These are phyloP conservation scores for Hyposmocoma kahamanoa DNA, from an alignment of 1,140 invertebrate genomes.

Conservation along the genomic window DNA sequence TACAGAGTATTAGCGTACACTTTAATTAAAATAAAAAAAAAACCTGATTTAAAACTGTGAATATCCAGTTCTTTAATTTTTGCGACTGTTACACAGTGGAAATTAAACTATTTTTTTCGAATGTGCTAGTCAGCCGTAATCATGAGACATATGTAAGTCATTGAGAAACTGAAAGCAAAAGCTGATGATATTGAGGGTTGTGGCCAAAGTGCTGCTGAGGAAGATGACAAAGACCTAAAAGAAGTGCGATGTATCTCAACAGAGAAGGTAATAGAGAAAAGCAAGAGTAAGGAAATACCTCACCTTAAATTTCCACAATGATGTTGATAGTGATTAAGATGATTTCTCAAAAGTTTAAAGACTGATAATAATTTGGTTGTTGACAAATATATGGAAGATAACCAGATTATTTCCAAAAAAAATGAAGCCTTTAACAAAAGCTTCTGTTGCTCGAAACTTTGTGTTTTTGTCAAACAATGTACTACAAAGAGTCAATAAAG, in stretches of 20 bases:
- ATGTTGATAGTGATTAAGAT: conserved; percentile 75
- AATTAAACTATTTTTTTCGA: no score
- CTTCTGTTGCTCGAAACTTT: conserved; percentile 83
- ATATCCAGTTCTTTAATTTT: no score
- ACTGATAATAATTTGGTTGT: conserved; percentile 40
- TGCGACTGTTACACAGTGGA: no score
- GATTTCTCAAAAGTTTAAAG: conserved; percentile 78
- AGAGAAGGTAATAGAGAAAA: conserved; percentile 34
- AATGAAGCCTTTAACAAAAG: conserved; percentile 88
- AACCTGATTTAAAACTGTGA: no score
- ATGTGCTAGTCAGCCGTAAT: no score
- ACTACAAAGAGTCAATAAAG: no score
- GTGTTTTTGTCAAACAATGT: no score
- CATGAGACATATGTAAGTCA: no score
- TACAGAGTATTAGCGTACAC: no score
- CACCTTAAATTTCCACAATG: conserved; percentile 54
- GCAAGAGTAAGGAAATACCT: conserved; percentile 28
- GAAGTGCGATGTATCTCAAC: no score
- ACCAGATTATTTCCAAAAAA: conserved; percentile 66
- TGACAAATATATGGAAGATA: conserved; percentile 26
- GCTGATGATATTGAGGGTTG: conserved; percentile 21
- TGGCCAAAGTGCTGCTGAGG: conserved; percentile 33
- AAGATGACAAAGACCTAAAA: conserved; percentile 17
- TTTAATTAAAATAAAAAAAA: no score
- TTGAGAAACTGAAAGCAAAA: conserved; percentile 51